A percentile compares a stretch with the other conserved stretches of the same genome.
phyloP scores from a whole-genome alignment of 2,888 invertebrate species.

The Plemyria rubiginata region DNA sequence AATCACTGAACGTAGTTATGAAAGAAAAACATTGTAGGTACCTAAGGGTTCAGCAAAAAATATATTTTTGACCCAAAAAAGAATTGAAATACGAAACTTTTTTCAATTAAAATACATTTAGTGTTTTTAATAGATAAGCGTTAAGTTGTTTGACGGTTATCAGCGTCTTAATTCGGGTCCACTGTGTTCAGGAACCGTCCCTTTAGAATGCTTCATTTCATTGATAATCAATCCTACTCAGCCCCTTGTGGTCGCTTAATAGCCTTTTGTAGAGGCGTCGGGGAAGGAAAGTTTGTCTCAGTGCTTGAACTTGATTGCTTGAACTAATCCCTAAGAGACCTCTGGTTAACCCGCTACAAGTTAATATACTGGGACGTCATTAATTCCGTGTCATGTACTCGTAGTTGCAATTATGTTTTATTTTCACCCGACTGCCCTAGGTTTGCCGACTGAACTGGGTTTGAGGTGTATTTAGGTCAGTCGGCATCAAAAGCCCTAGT shows the following conservation, averaged over 20 bases:
- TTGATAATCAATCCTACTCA: slow-evolving; percentile 4
- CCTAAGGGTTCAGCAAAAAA: too few relatives aligned
- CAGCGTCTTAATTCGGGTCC: too few relatives aligned
- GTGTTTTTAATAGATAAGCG: too few relatives aligned
- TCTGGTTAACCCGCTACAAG: slow-evolving; percentile 9
- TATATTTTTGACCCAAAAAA: too few relatives aligned
- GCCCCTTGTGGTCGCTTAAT: background rate
- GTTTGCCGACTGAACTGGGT: background rate
- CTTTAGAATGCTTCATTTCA: background rate
- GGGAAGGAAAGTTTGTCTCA: background rate
- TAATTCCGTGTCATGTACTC: slow-evolving; percentile 28
- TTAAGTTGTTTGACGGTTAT: too few relatives aligned
- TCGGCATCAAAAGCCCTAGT: too few relatives aligned
- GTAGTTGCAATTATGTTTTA: slow-evolving; percentile 3
- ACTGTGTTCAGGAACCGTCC: background rate
- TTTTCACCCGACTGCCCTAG: background rate
- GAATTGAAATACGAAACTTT: too few relatives aligned
- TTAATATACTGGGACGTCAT: slow-evolving; percentile 21
- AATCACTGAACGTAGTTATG: too few relatives aligned
- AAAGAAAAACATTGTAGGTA: too few relatives aligned
- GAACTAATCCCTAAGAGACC: slow-evolving; percentile 10
- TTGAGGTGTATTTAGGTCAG: background rate
- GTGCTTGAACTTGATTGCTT: slow-evolving; percentile 11
- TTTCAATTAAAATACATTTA: too few relatives aligned
- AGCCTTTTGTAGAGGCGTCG: slow-evolving; percentile 1